phyloP scores from a whole-genome alignment of 2,888 invertebrate genomes.

The Anthrax anthrax region DNA sequence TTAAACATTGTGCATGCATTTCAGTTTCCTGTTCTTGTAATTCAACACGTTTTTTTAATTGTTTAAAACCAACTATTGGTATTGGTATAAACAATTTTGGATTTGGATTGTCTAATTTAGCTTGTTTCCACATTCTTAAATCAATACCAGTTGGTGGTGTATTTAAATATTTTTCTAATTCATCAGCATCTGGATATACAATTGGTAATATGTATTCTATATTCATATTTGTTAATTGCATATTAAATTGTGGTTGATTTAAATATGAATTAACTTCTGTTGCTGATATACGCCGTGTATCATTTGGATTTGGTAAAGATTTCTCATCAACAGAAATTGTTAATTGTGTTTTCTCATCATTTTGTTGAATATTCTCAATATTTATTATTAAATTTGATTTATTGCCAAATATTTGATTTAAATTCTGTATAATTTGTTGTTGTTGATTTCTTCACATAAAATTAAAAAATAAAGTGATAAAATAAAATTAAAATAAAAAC shows the following conservation, averaged over 20 bases:
- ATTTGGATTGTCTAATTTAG: constrained; percentile 90
- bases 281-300: constrained; percentile 55
- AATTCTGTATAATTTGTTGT: constrained; percentile 49
- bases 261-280: constrained; percentile 56
- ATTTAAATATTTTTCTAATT: constrained; percentile 75
- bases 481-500: neutral
- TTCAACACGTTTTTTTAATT: constrained; percentile 63
- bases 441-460: constrained; percentile 44
- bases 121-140: constrained; percentile 87
- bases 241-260: constrained; percentile 53
- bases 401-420: constrained; percentile 62
- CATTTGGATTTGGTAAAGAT: constrained; percentile 42
- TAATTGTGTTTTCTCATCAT: constrained; percentile 67
- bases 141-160: constrained; percentile 89
- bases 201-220: constrained; percentile 57
- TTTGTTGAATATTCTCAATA: constrained; percentile 64
- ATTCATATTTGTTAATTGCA: constrained; percentile 57
- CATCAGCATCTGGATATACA: constrained; percentile 60
- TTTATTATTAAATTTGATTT: constrained; percentile 69
- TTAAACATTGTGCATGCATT: constrained; percentile 66
- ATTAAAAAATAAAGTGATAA: constrained; percentile 13
- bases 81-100: constrained; percentile 80
- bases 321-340: constrained; percentile 61
- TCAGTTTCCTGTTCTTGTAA: constrained; percentile 74
- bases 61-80: constrained; percentile 81